Conservation (phyloP, 2,888 invertebrate species). For the Blastobasis adustella region DNA sequence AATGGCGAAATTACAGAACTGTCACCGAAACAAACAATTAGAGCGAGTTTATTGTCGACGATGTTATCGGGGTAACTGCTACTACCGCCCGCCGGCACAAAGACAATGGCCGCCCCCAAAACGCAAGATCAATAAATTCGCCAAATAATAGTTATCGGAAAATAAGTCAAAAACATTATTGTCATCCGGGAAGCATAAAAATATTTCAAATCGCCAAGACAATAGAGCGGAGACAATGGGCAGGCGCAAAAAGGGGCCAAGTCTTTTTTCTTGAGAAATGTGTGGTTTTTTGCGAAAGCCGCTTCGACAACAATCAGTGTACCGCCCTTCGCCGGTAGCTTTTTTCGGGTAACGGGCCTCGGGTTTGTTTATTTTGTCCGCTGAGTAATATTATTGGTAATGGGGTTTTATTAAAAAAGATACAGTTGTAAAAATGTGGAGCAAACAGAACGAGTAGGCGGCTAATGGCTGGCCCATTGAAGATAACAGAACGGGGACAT, state of each 20-base stretch:
- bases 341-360: constrained; percentile 62
- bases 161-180: constrained; percentile 67
- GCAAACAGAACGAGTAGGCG: too few relatives aligned
- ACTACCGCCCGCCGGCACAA: constrained; percentile 21
- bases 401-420: constrained; percentile 29
- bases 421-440: too few relatives aligned
- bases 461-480: too few relatives aligned
- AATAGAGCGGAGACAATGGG: constrained; percentile 69
- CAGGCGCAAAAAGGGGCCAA: constrained; percentile 58
- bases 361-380: constrained; percentile 63
- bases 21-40: constrained; percentile 38
- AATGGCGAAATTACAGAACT: constrained; percentile 34
- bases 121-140: constrained; percentile 55
- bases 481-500: too few relatives aligned
- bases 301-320: constrained; percentile 60
- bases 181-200: constrained; percentile 71
- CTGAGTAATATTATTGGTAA: constrained; percentile 47
- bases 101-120: constrained; percentile 30
- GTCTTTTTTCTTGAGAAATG: constrained; percentile 45
- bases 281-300: constrained; percentile 58
- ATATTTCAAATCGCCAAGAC: constrained; percentile 69
- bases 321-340: constrained; percentile 46
- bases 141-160: constrained; percentile 71
- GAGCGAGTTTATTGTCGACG: constrained; percentile 24
- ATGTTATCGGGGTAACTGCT: too few relatives aligned